These are phyloP conservation scores for Alsophila aescularia DNA, from an alignment of 2,888 invertebrate genomes.

Conservation along the genomic window DNA sequence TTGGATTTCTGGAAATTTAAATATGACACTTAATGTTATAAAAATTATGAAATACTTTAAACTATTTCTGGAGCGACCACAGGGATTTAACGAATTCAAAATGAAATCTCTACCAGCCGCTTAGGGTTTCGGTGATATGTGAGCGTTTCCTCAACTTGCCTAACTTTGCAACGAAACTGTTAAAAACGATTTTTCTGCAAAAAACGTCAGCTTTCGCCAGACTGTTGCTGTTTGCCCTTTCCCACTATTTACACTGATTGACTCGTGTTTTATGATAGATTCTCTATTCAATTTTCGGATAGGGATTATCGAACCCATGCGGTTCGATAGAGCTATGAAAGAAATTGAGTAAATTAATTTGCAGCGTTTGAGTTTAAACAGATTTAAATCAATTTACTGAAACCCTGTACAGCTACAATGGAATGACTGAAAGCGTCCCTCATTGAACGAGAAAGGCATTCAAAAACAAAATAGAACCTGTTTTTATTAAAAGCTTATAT, in stretches of 20 bases:
- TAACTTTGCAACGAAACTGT: constrained; percentile 43
- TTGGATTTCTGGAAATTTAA: too few relatives aligned
- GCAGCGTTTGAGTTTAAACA: too few relatives aligned
- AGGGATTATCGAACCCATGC: constrained; percentile 7
- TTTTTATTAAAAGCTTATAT: too few relatives aligned
- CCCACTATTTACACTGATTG: constrained; percentile 66
- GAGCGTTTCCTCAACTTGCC: constrained; percentile 12
- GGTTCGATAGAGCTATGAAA: neutral
- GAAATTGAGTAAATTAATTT: neutral
- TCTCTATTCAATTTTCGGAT: neutral
- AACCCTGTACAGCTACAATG: too few relatives aligned
- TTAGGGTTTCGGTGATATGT: constrained; percentile 7
- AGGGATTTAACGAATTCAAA: neutral
- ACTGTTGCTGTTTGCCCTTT: constrained; percentile 63
- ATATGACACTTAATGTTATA: too few relatives aligned
- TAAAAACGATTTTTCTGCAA: constrained; percentile 55
- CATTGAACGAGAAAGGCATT: too few relatives aligned
- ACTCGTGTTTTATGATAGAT: constrained; percentile 59
- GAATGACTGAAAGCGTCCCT: too few relatives aligned
- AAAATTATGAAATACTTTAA: neutral
- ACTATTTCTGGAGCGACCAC: neutral
- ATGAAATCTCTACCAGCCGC: neutral
- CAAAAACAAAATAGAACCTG: too few relatives aligned
- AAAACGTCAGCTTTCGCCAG: constrained; percentile 54
- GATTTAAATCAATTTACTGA: neutral